These are phyloP conservation scores for Argyresthia albistria DNA, from an alignment of 2,888 invertebrate genomes.

Conservation along the genomic window DNA sequence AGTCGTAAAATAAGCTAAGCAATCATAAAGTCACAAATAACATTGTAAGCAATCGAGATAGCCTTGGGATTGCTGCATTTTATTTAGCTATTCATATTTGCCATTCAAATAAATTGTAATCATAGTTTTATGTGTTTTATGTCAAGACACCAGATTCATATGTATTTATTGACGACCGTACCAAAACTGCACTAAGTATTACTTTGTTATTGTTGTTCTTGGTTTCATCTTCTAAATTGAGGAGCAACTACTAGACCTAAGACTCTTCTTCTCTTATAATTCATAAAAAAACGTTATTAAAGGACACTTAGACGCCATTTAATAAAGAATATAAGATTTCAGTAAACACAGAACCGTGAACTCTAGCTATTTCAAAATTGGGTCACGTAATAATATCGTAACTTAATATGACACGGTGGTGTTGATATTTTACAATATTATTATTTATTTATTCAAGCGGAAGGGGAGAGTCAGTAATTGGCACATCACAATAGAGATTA, in stretches of 20 bases:
- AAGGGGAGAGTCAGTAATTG: constrained; percentile 68
- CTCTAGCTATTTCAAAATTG: no score
- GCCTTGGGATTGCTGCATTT: constrained; percentile 8
- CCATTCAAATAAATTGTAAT: constrained; percentile 4
- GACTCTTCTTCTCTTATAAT: no score
- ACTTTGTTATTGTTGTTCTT: not conserved
- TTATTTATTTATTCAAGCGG: constrained; percentile 57
- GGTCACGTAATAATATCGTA: no score
- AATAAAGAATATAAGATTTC: no score
- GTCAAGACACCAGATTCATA: not conserved
- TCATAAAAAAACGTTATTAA: no score
- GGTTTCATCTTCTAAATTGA: not conserved
- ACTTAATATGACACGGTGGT: not conserved
- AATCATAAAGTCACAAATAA: constrained; percentile 18
- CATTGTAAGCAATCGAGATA: constrained; percentile 17
- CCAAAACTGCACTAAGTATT: not conserved
- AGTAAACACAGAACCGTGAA: no score
- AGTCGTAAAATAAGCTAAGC: constrained; percentile 20
- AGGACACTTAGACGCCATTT: no score
- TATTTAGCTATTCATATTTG: not conserved
- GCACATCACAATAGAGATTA: constrained; percentile 66
- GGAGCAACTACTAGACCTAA: no score
- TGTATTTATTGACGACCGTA: constrained; percentile 1
- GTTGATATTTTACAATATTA: constrained; percentile 37
- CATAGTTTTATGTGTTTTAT: constrained; percentile 3